A percentile compares a stretch with the other conserved stretches of the same genome.
phyloP scores from a whole-genome alignment of 2,113 vertebrate species.

The Sapayoa aenigma region DNA sequence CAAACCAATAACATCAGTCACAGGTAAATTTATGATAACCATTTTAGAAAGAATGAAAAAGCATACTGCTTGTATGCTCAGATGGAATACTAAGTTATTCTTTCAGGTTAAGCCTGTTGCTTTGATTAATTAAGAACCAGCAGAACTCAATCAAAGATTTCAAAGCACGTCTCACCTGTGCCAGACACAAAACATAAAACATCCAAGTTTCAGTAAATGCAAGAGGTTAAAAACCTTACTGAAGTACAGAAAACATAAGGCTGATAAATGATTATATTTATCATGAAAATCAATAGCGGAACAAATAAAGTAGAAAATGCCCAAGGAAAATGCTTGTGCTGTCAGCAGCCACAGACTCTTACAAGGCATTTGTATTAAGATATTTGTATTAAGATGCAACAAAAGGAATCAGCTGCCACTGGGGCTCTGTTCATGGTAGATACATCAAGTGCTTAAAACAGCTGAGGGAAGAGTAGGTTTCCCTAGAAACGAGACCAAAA shows the following conservation, averaged over 20 bases:
- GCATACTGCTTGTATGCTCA: not conserved
- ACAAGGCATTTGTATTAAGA: not conserved
- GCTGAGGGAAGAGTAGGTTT: not conserved
- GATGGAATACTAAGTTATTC: not conserved
- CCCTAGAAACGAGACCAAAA: not conserved
- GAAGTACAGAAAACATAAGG: not conserved
- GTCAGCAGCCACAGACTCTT: not conserved
- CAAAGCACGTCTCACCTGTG: conserved; percentile 21
- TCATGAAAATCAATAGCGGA: conserved; percentile 8
- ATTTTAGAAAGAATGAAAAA: not conserved
- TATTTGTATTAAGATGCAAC: not conserved
- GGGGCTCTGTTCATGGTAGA: not conserved
- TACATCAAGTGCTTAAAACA: not conserved
- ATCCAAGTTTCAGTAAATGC: not conserved
- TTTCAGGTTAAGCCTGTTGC: not conserved
- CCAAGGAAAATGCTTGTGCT: not conserved
- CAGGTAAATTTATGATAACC: not conserved
- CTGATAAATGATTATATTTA: not conserved
- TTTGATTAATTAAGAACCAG: conserved; percentile 6
- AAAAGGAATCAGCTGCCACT: not conserved
- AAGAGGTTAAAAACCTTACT: not conserved
- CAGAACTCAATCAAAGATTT: not conserved
- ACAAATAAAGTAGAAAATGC: not conserved
- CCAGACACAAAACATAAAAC: not conserved
- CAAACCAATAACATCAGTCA: not conserved